Conservation (phyloP, 2,888 invertebrate species). For the Heliconius sara region DNA sequence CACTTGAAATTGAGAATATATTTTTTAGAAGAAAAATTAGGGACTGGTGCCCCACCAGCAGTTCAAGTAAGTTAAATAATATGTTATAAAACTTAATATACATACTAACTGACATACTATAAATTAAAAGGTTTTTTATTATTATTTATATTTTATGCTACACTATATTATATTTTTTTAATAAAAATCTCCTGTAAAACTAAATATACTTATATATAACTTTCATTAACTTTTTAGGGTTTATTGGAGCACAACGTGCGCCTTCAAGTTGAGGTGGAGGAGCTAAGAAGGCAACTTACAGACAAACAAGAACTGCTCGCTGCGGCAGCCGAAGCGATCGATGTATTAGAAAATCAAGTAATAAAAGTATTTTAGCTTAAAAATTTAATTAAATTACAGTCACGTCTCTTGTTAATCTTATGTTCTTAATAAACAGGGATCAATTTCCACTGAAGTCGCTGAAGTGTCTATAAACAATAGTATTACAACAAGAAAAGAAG, state of each 20-base stretch:
- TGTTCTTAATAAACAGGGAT: conserved; percentile 61
- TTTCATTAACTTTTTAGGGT: conserved; percentile 65
- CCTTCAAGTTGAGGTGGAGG: conserved; percentile 89
- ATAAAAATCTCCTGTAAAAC: not conserved
- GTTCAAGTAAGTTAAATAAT: conserved; percentile 84
- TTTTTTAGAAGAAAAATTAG: conserved; percentile 93
- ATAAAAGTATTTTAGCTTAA: not conserved
- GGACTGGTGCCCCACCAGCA: conserved; percentile 85
- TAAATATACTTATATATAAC: too few relatives aligned
- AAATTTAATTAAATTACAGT: not conserved
- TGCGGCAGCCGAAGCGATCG: conserved; percentile 93
- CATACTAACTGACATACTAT: too few relatives aligned
- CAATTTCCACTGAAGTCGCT: conserved; percentile 73
- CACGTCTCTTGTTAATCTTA: not conserved
- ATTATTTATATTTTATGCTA: too few relatives aligned
- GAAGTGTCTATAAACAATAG: conserved; percentile 70
- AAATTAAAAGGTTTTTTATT: too few relatives aligned
- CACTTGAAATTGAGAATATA: conserved; percentile 95
- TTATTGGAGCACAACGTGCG: conserved; percentile 78
- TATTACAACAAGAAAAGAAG: conserved; percentile 57
- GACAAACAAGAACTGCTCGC: conserved; percentile 93
- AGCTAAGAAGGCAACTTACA: conserved; percentile 88
- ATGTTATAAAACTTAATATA: too few relatives aligned
- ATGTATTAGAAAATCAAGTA: conserved; percentile 86
- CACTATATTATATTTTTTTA: too few relatives aligned